A percentile compares a stretch with the other conserved stretches of the same genome.
phyloP scores from a whole-genome alignment of 2,797 vertebrate genomes.

The Echiichthys vipera region DNA sequence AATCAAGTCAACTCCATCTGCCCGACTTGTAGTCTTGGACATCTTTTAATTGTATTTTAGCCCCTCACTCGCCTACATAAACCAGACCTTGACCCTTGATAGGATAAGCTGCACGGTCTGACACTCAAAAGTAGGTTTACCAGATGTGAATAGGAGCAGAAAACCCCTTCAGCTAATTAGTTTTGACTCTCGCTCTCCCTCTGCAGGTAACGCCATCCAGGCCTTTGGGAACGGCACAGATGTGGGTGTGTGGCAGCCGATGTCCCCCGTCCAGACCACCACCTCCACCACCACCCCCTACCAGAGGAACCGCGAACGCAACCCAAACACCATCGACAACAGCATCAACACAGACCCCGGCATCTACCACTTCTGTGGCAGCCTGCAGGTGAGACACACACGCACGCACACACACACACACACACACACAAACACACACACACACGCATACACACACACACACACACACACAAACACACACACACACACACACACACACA shows the following conservation, averaged over 20 bases:
- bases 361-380: constrained; percentile 92
- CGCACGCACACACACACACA: neutral
- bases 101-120: too few species aligned
- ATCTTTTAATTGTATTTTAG: too few species aligned
- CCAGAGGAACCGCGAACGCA: constrained; percentile 79
- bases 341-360: constrained; percentile 83
- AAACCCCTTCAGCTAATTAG: neutral
- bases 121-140: too few species aligned
- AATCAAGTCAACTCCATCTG: too few species aligned
- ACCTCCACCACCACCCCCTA: constrained; percentile 86
- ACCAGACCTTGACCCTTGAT: too few species aligned
- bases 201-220: constrained; percentile 90
- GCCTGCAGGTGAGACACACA: constrained; percentile 87
- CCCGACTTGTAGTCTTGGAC: too few species aligned
- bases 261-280: constrained; percentile 87
- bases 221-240: constrained; percentile 95
- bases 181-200: neutral
- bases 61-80: too few species aligned
- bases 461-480: neutral
- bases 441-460: neutral
- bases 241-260: constrained; percentile 90
- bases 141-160: too few species aligned
- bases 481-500: neutral
- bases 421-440: neutral
- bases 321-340: constrained; percentile 84